phyloP scores from a whole-genome alignment of 2,888 invertebrate genomes.

The Drosophila aldrichi region DNA sequence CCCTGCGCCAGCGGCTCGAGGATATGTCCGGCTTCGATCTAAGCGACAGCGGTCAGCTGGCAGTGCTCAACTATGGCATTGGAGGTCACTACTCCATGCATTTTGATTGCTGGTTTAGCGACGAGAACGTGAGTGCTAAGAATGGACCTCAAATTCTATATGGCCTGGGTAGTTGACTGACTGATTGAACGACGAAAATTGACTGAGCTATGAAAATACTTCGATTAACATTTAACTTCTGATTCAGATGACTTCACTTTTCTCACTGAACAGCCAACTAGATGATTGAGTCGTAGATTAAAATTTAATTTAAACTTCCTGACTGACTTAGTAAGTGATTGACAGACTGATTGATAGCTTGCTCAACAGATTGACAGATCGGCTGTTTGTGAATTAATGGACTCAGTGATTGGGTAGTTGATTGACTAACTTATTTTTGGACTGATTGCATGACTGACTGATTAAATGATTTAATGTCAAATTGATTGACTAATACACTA shows the following conservation, averaged over 20 bases:
- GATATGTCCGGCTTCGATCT: conserved; percentile 44
- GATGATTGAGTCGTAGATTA: background rate
- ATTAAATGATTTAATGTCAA: background rate
- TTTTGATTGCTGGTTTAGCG: conserved; percentile 19
- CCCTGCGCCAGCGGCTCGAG: conserved; percentile 25
- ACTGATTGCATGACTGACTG: background rate
- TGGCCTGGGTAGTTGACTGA: background rate
- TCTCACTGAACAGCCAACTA: too few species aligned
- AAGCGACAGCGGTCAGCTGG: background rate
- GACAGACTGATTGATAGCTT: background rate
- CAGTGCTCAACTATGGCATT: conserved; percentile 37
- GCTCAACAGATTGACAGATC: background rate
- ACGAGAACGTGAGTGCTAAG: conserved; percentile 13
- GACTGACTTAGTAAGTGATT: too few species aligned
- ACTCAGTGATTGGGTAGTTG: background rate
- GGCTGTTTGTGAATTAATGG: background rate
- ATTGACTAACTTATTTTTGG: background rate
- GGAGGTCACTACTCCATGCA: conserved; percentile 42
- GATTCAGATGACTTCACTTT: too few species aligned
- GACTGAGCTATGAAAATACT: background rate
- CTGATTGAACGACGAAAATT: background rate
- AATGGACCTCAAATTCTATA: background rate
- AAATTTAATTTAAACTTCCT: too few species aligned
- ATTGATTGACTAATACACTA: background rate
- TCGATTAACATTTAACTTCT: too few species aligned